Evolutionary conservation across 2,797 vertebrate species (phyloP).

Genomic region (Myotis myotis): DNA sequence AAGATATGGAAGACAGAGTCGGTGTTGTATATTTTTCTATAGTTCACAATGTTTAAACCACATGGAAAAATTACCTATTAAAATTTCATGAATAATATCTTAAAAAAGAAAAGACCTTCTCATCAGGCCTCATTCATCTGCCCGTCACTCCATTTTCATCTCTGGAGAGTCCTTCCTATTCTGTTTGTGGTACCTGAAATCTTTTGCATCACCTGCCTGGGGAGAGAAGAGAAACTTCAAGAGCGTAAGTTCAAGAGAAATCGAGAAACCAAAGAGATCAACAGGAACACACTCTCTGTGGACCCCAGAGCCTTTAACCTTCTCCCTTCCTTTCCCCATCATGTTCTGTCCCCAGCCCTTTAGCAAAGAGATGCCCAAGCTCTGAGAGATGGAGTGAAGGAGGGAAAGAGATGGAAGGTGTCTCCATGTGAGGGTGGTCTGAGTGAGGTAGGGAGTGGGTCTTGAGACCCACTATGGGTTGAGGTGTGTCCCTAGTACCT

Average conservation of each 20-base stretch:
- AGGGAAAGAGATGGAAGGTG: not conserved
- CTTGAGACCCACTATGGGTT: not conserved
- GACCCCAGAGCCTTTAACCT: not conserved
- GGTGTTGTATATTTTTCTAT: not conserved
- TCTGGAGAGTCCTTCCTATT: not conserved
- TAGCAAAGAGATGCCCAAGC: not conserved
- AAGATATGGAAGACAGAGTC: not conserved
- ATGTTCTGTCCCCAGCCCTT: not conserved
- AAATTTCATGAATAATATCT: not conserved
- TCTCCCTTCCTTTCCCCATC: not conserved
- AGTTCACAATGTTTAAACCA: not conserved
- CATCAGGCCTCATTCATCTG: not conserved
- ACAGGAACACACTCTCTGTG: not conserved
- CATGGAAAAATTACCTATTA: not conserved
- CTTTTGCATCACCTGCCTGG: not conserved
- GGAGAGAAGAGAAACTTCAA: not conserved
- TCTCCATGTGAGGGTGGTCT: not conserved
- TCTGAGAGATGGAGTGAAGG: not conserved
- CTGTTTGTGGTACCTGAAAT: not conserved
- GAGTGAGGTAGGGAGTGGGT: not conserved
- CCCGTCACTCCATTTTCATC: not conserved
- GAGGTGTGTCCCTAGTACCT: not conserved
- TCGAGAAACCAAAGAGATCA: not conserved
- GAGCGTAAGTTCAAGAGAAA: not conserved
- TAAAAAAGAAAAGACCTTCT: not conserved